Percentiles rank a stretch among this genome's conserved stretches.
These are phyloP conservation scores for Acromyrmex echinatior DNA, from an alignment of 1,140 invertebrate species.

Conservation along the genomic window DNA sequence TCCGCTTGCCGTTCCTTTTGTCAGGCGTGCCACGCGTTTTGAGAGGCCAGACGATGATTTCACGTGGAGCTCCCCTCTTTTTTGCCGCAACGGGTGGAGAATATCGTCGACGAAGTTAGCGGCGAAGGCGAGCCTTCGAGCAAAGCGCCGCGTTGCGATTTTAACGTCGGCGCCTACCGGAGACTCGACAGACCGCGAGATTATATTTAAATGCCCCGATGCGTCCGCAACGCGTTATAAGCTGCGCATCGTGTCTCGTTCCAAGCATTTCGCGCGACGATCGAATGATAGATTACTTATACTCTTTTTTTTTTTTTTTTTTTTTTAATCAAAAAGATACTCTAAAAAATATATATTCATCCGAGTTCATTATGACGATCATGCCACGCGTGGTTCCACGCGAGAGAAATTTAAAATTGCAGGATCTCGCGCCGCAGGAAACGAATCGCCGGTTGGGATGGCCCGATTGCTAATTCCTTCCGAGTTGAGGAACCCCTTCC, in stretches of 20 bases:
- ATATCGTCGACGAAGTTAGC: conserved; percentile 70
- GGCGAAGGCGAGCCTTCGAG: conserved; percentile 8
- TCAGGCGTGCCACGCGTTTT: conserved; percentile 72
- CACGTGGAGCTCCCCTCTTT: conserved; percentile 66
- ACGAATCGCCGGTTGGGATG: conserved; percentile 71
- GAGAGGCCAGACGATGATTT: conserved; percentile 78
- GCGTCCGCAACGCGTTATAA: background rate
- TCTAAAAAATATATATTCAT: background rate
- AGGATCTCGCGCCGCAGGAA: conserved; percentile 71
- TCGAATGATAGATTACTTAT: background rate
- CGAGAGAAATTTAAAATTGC: conserved; percentile 49
- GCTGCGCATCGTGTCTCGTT: background rate
- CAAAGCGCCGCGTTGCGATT: conserved; percentile 8
- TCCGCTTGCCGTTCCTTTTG: conserved; percentile 70
- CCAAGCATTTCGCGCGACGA: background rate
- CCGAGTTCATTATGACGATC: background rate
- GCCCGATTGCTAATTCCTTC: conserved; percentile 77
- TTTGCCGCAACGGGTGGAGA: conserved; percentile 47
- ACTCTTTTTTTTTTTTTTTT: background rate
- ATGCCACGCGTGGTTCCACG: conserved; percentile 1
- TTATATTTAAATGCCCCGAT: conserved; percentile 50
- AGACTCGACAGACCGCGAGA: background rate
- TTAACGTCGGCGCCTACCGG: background rate
- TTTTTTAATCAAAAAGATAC: background rate
- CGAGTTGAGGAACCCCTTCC: conserved; percentile 66